Evolutionary conservation across 2,797 vertebrate genomes (phyloP), one percentile per base, ranked within the genome.

Genomic region (Helostoma temminkii): DNA sequence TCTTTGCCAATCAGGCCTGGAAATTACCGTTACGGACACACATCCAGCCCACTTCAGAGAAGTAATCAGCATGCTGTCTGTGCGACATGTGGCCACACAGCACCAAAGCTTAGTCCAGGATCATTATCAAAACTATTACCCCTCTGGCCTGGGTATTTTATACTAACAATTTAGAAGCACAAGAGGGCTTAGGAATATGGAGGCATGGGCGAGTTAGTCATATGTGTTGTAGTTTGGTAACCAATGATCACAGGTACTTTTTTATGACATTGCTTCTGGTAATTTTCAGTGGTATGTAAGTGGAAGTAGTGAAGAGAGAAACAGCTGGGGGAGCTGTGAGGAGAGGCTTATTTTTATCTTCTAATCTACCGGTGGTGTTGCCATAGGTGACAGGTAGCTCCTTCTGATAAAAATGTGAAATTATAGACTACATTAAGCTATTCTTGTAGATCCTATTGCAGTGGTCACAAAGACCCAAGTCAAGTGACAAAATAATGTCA

Each of bases 111-210:
- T 81, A 84, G 84, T 71, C 78, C 75, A 26, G 83, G 85, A 86
- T 90, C 85, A 88, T 91, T 89, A 92, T 89, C 78, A 91, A 78
- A 88, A 89, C 85, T 78, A 91, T 91, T 86, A 86, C 82, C 85
- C 83, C 82, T 76, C 82, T 80, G 76, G 83, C 84, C 66, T 53
- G 70, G 66, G 53, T 48, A 76, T 87, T 89, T 89, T 68, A 83
- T 54, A 83, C 62, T 65, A 57, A 68, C 82, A 74, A 78, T 81
- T 74, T 80, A 74, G 64, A 73, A 60, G 57, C 80, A 57, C 36
- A 42, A 57, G 57, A 68, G 54, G 61, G 39, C 28, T 63, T 68
- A 53, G 46, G 71, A 72, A 77, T 76, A 66, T 42, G 54, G 37
- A 52, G 19, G 28, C 55, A 41, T 28, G 28, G 25, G n/a, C 36